Base-by-base conservation (phyloP, 2,113 vertebrate species). In the Spermophilus dauricus region DNA sequence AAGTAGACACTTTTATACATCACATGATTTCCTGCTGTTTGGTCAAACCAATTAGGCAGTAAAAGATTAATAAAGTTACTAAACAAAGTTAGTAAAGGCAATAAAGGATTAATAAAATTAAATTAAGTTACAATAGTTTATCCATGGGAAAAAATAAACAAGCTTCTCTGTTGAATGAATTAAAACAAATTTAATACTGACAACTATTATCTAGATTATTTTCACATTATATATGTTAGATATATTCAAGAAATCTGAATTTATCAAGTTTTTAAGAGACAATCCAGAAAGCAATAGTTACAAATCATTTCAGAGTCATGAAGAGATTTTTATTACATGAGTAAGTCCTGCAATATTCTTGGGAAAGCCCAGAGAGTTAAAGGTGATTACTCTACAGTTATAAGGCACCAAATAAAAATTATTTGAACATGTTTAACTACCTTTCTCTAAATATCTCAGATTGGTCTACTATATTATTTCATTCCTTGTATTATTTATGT, bases 311-410 rank as follows among this genome's bases (percentile, higher is more conserved):
- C 89, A 88, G 53, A 65, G 51, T 91, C 91, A 94, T 42, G 26
- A 72, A n/a, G 45, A 94, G 69, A 87, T 88, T 95, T 95, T 94
- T 84, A 72, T 90, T 56, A 80, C 69, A 82, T 17, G 16, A 76
- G 30, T 65, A 93, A 95, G 58, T 53, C 72, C 53, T 42, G 18
- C 13, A 87, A 83, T 85, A 77, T 63, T 84, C 58, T 48, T 89
- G 51, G 70, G 39, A 95, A 96, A 96, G 58, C 92, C 89, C 67
- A 20, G n/a, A 76, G 83, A 56, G 11, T 96, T 94, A 95, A 91
- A 61, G 22, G 48, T 53, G 89, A 85, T 97, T 87, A 76, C 5
- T 93, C 67, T 77, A 65, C 89, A 96, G 86, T 89, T 91, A 67
- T 14, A 5, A 95, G 32, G 13, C 70, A 96, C 58, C 89, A 80